phyloP scores from a whole-genome alignment of 2,888 invertebrate species.

The Pyralis farinalis region DNA sequence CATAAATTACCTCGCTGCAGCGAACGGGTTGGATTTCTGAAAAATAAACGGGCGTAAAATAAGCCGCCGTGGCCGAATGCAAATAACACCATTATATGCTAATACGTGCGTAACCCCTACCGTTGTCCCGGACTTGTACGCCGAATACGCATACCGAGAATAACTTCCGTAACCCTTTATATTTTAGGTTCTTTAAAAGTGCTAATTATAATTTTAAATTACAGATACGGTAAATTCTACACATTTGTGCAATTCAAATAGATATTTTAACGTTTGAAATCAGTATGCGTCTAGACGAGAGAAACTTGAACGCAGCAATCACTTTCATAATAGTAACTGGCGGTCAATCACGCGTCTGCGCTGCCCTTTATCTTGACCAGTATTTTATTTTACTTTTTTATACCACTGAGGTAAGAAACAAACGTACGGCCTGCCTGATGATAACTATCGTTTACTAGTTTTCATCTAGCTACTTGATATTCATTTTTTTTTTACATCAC shows the following conservation, averaged over 20 bases:
- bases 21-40: constrained; percentile 60
- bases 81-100: constrained; percentile 76
- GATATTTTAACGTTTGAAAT: constrained; percentile 25
- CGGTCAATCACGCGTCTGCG: too few species aligned
- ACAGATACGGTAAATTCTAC: background rate
- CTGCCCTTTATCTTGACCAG: too few species aligned
- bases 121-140: constrained; percentile 50
- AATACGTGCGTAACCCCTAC: constrained; percentile 69
- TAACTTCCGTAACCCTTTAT: constrained; percentile 30
- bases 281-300: constrained; percentile 50
- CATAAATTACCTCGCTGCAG: constrained; percentile 67
- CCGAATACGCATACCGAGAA: constrained; percentile 47
- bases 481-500: too few species aligned
- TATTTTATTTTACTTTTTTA: too few species aligned
- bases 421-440: too few species aligned
- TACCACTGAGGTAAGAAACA: too few species aligned
- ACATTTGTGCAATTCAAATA: too few species aligned
- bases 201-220: constrained; percentile 2
- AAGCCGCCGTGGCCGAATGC: constrained; percentile 61
- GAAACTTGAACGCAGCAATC: constrained; percentile 40
- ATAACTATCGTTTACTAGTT: too few species aligned
- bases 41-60: constrained; percentile 70
- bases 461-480: too few species aligned
- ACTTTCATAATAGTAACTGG: too few species aligned
- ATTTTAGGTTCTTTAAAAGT: background rate